Evolutionary conservation across 2,888 invertebrate species (phyloP), one percentile per base, ranked within the genome.

Genomic region (Orchestes rusci): DNA sequence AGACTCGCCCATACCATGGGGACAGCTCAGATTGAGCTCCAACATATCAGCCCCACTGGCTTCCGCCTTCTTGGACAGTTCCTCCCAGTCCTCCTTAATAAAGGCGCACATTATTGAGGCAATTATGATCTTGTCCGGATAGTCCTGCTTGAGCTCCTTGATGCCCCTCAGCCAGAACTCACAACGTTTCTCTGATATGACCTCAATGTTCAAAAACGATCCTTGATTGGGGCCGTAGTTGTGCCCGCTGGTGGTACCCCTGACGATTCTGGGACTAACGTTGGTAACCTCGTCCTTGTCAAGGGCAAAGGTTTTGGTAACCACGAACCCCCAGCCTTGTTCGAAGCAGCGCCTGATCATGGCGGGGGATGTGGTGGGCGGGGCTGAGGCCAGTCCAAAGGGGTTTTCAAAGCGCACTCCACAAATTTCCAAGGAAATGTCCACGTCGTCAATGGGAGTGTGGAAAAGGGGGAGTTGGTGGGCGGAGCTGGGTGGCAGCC

Each of bases 1-100:
- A 8, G 87, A 81, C 66, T 96, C 96, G 2, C 94, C 95, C 95
- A 99, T 97, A 4, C 97, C 97, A 68, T 99, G 97, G 0, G 97
- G 97, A 66, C 99, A 97, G 0, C 95, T 96, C 38, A 99, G 70
- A 72, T 99, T 99, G 38, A 97, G 70, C 63, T 99, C 99, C 10
- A 99, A 69, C 0, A 93, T 96, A 70, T 99, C 96, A 0, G 97
- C 83, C 0, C 96, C 96, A 0, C 92, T 75, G 1, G 73, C 73
- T 66, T 85, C 84, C 0, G 93, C 85, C 68, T 74, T 80, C 54
- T 71, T 71, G 0, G 95, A 80, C 41, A 99, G 65, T 58, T 82
- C 75, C 7, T 73, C 80, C 97, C 99, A 99, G 68, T 99, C 97
- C 0, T 74, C 75, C 65, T 88, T 77, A 61, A 81, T 81, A 66